Percentiles rank a stretch among this genome's conserved stretches.
phyloP scores from a whole-genome alignment of 2,888 invertebrate genomes.

The Cerceris rybyensis region DNA sequence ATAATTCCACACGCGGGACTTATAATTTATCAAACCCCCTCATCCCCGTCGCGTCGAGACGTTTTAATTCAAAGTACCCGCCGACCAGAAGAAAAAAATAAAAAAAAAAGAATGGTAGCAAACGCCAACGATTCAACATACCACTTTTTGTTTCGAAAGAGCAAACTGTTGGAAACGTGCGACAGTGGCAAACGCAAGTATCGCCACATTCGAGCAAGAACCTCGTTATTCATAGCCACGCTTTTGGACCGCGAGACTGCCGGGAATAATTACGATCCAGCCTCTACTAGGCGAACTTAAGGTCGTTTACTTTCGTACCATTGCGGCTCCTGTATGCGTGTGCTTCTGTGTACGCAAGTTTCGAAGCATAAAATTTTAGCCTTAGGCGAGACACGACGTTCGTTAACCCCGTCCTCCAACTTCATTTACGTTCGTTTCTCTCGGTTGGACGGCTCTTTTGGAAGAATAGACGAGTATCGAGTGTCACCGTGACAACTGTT shows the following conservation, averaged over 20 bases:
- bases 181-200: neutral
- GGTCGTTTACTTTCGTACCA: slow-evolving; percentile 50
- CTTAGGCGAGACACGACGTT: slow-evolving; percentile 42
- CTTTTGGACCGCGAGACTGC: slow-evolving; percentile 25
- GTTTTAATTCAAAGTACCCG: too few species aligned
- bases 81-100: too few species aligned
- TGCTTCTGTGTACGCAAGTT: neutral
- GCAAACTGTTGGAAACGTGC: neutral
- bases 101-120: neutral
- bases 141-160: neutral
- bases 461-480: neutral
- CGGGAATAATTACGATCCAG: slow-evolving; percentile 38
- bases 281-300: slow-evolving; percentile 21
- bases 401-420: slow-evolving; percentile 36
- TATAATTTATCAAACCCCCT: too few species aligned
- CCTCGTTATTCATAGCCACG: slow-evolving; percentile 42
- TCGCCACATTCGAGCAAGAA: slow-evolving; percentile 14
- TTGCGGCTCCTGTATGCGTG: slow-evolving; percentile 1
- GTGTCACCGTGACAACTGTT: neutral
- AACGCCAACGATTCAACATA: too few species aligned
- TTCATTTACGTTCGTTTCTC: neutral
- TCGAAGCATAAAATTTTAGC: slow-evolving; percentile 29
- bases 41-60: too few species aligned
- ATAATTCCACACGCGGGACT: too few species aligned
- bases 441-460: neutral